Conservation (phyloP, 2,888 invertebrate genomes). For the Limulus polyphemus region DNA sequence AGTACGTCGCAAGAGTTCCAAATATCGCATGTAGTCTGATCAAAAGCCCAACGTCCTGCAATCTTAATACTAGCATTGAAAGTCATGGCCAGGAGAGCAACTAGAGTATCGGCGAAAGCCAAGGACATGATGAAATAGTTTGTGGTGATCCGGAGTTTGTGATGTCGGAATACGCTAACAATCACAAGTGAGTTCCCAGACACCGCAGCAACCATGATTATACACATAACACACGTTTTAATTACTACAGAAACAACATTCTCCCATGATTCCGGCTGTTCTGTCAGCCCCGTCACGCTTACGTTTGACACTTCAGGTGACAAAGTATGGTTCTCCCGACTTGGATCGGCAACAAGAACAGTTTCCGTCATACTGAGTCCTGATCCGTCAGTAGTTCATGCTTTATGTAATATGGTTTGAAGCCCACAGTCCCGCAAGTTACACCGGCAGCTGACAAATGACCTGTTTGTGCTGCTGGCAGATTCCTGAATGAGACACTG, state of each 20-base stretch:
- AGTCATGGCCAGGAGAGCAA: slow-evolving; percentile 81
- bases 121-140: slow-evolving; percentile 92
- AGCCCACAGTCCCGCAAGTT: no score
- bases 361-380: no score
- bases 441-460: no score
- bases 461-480: no score
- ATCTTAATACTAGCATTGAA: slow-evolving; percentile 76
- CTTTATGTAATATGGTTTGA: no score
- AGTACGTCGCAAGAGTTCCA: slow-evolving; percentile 90
- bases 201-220: slow-evolving; percentile 73
- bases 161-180: slow-evolving; percentile 49
- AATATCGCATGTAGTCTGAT: slow-evolving; percentile 78
- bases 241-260: slow-evolving; percentile 9
- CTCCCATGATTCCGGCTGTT: slow-evolving; percentile 4
- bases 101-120: slow-evolving; percentile 83
- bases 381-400: no score
- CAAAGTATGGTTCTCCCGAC: no score
- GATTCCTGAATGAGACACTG: no score
- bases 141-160: slow-evolving; percentile 70
- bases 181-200: slow-evolving; percentile 87
- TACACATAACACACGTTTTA: slow-evolving; percentile 10
- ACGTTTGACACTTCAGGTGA: no score
- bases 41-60: slow-evolving; percentile 73
- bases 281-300: background rate
- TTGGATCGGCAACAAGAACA: no score